Conservation (phyloP, 2,888 invertebrate genomes). For the Drosophila suboccidentalis region DNA sequence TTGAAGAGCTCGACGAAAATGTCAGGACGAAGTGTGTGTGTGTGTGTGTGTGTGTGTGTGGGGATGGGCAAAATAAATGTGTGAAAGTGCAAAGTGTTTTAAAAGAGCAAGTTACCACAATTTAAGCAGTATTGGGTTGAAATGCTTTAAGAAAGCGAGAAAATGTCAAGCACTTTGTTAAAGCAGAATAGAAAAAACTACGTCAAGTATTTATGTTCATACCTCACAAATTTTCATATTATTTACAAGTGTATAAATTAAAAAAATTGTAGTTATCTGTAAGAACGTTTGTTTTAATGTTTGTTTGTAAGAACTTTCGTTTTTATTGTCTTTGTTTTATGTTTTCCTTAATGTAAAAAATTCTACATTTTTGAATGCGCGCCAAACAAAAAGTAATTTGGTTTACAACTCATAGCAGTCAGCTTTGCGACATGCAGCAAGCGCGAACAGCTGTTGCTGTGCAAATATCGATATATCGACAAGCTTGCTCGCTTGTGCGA, state of each 20-base stretch:
- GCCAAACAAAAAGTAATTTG: background rate
- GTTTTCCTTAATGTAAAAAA: background rate
- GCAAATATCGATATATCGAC: constrained; percentile 12
- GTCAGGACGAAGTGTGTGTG: too few species aligned
- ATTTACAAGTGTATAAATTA: too few species aligned
- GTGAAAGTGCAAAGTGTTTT: constrained; percentile 61
- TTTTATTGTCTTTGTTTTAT: too few species aligned
- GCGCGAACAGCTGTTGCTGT: constrained; percentile 25
- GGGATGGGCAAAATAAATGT: constrained; percentile 20
- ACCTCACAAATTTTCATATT: too few species aligned
- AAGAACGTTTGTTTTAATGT: too few species aligned
- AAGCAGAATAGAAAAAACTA: background rate
- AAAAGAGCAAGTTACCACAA: constrained; percentile 31
- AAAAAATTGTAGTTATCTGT: too few species aligned
- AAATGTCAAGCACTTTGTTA: constrained; percentile 1
- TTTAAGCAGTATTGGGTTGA: constrained; percentile 40
- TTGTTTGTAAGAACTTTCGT: too few species aligned
- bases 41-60: constrained; percentile 11
- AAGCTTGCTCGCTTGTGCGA: background rate
- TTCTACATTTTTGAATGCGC: background rate
- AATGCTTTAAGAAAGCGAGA: constrained; percentile 20
- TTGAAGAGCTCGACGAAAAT: too few species aligned
- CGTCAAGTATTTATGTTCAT: background rate
- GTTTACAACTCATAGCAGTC: constrained; percentile 4
- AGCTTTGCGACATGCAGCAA: constrained; percentile 21